These are phyloP conservation scores for Dolichallabes microphthalmus DNA, from an alignment of 2,113 vertebrate genomes.

Conservation along the genomic window DNA sequence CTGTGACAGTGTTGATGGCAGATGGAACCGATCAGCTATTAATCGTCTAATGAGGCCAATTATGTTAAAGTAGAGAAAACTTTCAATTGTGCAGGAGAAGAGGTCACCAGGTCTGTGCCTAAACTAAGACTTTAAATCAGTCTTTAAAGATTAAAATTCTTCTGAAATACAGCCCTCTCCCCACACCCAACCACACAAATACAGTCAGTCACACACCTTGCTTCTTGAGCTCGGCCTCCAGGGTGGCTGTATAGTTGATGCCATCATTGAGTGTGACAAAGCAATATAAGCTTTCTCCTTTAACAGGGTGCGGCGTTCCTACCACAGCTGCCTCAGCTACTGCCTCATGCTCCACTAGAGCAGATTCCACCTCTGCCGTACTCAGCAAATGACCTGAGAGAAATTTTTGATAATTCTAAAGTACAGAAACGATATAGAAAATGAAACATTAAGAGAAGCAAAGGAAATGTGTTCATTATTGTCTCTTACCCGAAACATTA, in stretches of 20 bases:
- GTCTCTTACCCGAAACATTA: slow-evolving; percentile 90
- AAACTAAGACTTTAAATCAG: neutral
- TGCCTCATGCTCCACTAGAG: slow-evolving; percentile 81
- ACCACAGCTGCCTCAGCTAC: slow-evolving; percentile 89
- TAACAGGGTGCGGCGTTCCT: slow-evolving; percentile 86
- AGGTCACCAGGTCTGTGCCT: neutral
- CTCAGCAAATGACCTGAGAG: slow-evolving; percentile 88
- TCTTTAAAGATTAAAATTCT: neutral
- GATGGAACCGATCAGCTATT: neutral
- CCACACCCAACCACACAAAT: neutral
- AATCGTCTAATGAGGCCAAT: neutral
- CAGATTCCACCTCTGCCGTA: slow-evolving; percentile 93
- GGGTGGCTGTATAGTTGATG: slow-evolving; percentile 70
- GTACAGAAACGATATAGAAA: neutral
- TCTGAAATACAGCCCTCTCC: neutral
- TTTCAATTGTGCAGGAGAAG: neutral
- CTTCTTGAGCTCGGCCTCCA: slow-evolving; percentile 83
- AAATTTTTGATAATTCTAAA: neutral
- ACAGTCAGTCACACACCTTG: slow-evolving; percentile 73
- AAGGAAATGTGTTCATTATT: neutral
- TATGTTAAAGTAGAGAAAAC: neutral
- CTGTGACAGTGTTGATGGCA: neutral
- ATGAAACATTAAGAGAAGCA: neutral
- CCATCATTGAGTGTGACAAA: slow-evolving; percentile 89
- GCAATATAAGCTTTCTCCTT: slow-evolving; percentile 96